Percentiles rank a stretch among this genome's conserved stretches.
These are phyloP conservation scores for Pimpla rufipes DNA, from an alignment of 2,888 invertebrate species.

Conservation along the genomic window DNA sequence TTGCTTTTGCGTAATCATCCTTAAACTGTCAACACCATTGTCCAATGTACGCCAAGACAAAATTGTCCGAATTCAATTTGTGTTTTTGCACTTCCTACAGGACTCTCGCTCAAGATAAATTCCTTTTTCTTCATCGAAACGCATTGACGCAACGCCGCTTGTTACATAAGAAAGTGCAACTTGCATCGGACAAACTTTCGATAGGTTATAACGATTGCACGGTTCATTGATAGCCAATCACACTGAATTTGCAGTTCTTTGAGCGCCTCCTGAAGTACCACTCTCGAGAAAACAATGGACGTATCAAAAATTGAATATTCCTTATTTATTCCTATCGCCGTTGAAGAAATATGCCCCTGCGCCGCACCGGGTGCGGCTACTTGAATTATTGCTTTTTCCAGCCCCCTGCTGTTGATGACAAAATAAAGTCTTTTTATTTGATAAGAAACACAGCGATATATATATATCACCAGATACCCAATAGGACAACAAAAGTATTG, in stretches of 20 bases:
- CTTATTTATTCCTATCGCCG: neutral
- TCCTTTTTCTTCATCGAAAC: slow-evolving; percentile 4
- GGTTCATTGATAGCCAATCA: neutral
- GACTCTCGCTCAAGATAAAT: neutral
- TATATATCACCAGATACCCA: neutral
- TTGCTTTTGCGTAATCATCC: no score
- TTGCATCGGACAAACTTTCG: neutral
- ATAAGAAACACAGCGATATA: neutral
- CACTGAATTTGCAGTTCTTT: neutral
- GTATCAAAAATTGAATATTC: neutral
- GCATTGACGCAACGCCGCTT: neutral
- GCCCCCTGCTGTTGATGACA: neutral
- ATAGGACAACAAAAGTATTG: no score
- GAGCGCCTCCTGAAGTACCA: neutral
- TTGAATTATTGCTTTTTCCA: neutral
- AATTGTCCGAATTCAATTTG: neutral
- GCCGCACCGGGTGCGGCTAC: neutral
- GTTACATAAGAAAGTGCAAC: slow-evolving; percentile 23
- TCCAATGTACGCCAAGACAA: no score
- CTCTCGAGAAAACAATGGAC: neutral
- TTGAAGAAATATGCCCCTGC: neutral
- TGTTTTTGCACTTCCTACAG: neutral
- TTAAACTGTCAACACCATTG: no score
- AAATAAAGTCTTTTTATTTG: neutral
- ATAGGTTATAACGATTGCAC: slow-evolving; percentile 32